Conservation (phyloP, 2,797 vertebrate species). For the Bovichtus variegatus region DNA sequence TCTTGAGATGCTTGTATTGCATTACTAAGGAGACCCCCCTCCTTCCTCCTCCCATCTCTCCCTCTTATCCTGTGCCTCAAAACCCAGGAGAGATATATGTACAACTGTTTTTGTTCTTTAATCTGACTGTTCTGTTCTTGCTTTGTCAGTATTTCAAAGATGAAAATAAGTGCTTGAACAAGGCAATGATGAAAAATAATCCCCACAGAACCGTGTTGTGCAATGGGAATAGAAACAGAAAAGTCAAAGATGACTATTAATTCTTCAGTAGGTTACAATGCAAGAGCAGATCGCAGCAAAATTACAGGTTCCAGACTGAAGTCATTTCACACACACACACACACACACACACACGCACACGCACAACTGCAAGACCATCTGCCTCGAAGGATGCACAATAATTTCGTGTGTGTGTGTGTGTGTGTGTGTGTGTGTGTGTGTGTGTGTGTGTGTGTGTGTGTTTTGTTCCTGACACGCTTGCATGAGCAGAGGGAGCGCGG, state of each 20-base stretch:
- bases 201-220: conserved; percentile 39
- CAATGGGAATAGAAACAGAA: conserved; percentile 46
- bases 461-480: conserved; percentile 50
- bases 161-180: conserved; percentile 38
- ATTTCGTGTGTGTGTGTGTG: conserved; percentile 34
- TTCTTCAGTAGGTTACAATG: conserved; percentile 34
- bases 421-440: conserved; percentile 40
- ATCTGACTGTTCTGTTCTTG: conserved; percentile 48
- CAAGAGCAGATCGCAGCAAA: conserved; percentile 36
- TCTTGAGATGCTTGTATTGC: conserved; percentile 69
- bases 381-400: conserved; percentile 47
- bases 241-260: conserved; percentile 52
- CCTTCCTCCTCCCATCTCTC: conserved; percentile 27
- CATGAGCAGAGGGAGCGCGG: conserved; percentile 38
- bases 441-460: conserved; percentile 34
- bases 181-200: conserved; percentile 48
- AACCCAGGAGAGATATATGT: conserved; percentile 35
- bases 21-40: conserved; percentile 61
- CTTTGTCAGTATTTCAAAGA: conserved; percentile 56
- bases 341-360: not conserved
- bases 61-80: conserved; percentile 43
- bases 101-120: conserved; percentile 50
- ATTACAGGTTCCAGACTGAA: conserved; percentile 22
- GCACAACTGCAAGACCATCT: conserved; percentile 62
- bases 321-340: conserved; percentile 7